Evolutionary conservation across 30 jellyfish, hydroid and myxozoan genomes (phyloP).

Genomic region (Hydractinia symbiolongicarpus): DNA sequence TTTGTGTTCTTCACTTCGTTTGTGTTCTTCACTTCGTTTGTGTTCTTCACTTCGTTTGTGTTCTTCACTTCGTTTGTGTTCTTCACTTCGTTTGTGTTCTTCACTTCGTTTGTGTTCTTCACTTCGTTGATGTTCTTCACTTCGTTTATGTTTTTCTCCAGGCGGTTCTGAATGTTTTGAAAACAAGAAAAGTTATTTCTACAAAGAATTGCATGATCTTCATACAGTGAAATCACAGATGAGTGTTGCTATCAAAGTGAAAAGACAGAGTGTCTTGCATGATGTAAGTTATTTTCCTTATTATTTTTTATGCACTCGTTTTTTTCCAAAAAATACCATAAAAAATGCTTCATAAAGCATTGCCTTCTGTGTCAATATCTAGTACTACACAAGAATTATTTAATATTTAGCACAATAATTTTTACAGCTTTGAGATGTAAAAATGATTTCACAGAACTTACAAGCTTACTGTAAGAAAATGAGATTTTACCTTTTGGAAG

Average conservation of each 20-base stretch:
- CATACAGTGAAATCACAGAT: constrained; percentile 29
- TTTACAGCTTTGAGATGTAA: no score
- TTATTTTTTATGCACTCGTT: not conserved
- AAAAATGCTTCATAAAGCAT: no score
- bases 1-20: no score
- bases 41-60: not conserved
- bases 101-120: not conserved
- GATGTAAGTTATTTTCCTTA: constrained; percentile 25
- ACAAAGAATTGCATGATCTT: constrained; percentile 42
- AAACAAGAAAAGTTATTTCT: constrained; percentile 58
- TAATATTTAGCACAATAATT: no score
- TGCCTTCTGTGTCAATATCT: no score
- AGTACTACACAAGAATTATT: no score
- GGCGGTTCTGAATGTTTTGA: constrained; percentile 90
- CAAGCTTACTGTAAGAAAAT: no score
- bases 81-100: not conserved
- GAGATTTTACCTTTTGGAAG: no score
- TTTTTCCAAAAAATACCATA: not conserved
- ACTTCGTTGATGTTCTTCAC: not conserved
- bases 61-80: not conserved
- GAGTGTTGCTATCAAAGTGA: constrained; percentile 21
- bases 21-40: no score
- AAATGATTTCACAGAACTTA: no score
- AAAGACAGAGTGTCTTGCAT: constrained; percentile 14
- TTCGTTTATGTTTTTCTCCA: constrained; percentile 1